These are phyloP conservation scores for Axea sp. DNA, from an alignment of 2,888 invertebrate genomes.

Conservation along the genomic window DNA sequence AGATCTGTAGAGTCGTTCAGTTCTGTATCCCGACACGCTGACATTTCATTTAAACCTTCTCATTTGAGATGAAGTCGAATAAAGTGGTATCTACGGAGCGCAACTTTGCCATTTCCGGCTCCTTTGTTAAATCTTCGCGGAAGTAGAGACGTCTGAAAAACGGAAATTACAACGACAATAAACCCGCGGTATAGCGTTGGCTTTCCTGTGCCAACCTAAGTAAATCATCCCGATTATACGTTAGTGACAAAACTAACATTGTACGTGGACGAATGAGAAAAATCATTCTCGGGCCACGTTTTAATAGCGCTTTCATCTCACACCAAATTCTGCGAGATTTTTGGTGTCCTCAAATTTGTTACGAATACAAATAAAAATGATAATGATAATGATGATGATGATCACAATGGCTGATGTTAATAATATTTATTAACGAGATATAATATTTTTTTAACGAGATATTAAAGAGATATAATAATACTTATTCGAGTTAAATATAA, in stretches of 20 bases:
- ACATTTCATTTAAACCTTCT: conserved; percentile 46
- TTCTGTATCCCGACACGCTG: conserved; percentile 14
- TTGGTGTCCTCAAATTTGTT: too few relatives aligned
- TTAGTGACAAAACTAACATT: conserved; percentile 50
- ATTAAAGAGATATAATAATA: too few relatives aligned
- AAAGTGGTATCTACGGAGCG: conserved; percentile 58
- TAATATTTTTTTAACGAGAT: too few relatives aligned
- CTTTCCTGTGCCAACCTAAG: conserved; percentile 50
- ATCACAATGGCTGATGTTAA: too few relatives aligned
- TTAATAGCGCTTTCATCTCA: conserved; percentile 44
- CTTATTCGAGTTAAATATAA: too few relatives aligned
- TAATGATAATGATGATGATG: too few relatives aligned
- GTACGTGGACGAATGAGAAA: conserved; percentile 26
- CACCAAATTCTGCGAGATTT: too few relatives aligned
- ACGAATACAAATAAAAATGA: too few relatives aligned
- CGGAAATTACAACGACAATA: conserved; percentile 62
- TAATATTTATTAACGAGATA: too few relatives aligned
- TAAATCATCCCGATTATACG: conserved; percentile 59
- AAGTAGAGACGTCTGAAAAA: conserved; percentile 54
- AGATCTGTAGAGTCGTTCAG: neutral
- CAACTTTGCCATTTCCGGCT: conserved; percentile 61
- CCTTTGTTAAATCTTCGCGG: conserved; percentile 56
- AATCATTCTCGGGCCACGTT: conserved; percentile 35
- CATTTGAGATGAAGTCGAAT: conserved; percentile 31
- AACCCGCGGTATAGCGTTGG: conserved; percentile 52